A percentile compares a stretch with the other conserved stretches of the same genome.
Conservation (phyloP, 2,797 vertebrate species). For the Intellagama lesueurii region DNA sequence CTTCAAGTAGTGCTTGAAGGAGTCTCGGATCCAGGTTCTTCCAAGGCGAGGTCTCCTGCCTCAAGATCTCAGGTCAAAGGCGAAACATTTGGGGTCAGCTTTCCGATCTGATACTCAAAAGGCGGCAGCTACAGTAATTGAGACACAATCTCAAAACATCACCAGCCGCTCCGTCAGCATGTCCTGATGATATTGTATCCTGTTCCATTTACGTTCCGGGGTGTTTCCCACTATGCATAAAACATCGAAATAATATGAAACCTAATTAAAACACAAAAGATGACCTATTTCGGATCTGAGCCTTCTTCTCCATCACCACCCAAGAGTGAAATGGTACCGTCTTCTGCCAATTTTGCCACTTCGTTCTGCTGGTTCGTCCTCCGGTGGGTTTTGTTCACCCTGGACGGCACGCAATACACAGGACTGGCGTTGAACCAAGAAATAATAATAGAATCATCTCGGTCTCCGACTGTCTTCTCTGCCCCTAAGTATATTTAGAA, state of each 20-base stretch:
- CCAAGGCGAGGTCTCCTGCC: too few relatives aligned
- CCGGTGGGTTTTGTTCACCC: too few relatives aligned
- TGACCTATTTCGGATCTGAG: neutral
- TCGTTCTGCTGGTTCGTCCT: neutral
- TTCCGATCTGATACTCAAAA: too few relatives aligned
- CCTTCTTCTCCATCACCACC: neutral
- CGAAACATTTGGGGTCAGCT: neutral
- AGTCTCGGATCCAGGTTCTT: neutral
- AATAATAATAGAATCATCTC: too few relatives aligned
- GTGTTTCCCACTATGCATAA: constrained; percentile 4
- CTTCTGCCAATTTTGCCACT: neutral
- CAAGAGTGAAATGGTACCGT: neutral
- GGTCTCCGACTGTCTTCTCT: too few relatives aligned
- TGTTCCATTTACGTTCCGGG: neutral
- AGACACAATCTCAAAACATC: too few relatives aligned
- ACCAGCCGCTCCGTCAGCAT: too few relatives aligned
- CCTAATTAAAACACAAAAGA: neutral
- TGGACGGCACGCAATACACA: too few relatives aligned
- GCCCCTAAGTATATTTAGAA: too few relatives aligned
- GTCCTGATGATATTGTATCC: neutral
- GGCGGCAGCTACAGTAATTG: neutral
- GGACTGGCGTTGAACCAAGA: too few relatives aligned
- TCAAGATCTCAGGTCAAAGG: neutral
- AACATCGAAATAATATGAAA: constrained; percentile 9
- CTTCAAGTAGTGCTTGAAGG: too few relatives aligned